Conservation (phyloP, 2,888 invertebrate genomes). For the Prenolepis imparis region DNA sequence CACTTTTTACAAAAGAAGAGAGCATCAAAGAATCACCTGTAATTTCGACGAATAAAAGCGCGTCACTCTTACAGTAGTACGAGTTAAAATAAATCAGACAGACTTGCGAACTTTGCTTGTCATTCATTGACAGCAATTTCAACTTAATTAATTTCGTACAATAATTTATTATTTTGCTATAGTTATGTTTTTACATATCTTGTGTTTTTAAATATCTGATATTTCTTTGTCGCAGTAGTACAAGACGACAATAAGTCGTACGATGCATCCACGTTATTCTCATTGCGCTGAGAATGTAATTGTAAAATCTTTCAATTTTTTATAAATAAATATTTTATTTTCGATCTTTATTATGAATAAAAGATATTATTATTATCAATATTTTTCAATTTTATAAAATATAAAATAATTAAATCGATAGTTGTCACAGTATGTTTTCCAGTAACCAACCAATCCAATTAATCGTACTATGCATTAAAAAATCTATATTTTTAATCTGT, state of each 20-base stretch:
- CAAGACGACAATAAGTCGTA: neutral
- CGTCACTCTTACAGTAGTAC: neutral
- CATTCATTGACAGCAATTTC: neutral
- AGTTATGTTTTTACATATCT: neutral
- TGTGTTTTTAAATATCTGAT: neutral
- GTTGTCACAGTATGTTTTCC: neutral
- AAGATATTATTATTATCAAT: neutral
- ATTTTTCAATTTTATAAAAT: neutral
- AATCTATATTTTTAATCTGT: neutral
- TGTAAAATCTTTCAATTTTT: neutral
- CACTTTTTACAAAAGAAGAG: neutral
- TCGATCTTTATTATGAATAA: neutral
- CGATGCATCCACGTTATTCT: neutral
- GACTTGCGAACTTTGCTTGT: neutral
- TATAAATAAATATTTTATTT: neutral
- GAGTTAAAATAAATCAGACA: slow-evolving; percentile 36
- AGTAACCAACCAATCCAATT: slow-evolving; percentile 7
- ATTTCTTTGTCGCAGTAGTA: slow-evolving; percentile 6
- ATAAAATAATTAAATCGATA: neutral
- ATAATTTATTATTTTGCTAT: neutral
- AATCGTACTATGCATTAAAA: neutral
- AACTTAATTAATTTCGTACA: neutral
- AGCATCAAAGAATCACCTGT: neutral
- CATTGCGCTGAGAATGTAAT: neutral
- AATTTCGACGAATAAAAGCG: neutral